Percentiles rank a stretch among this genome's conserved stretches.
These are phyloP conservation scores for Chinchilla lanigera DNA, from an alignment of 2,113 vertebrate genomes.

Conservation along the genomic window DNA sequence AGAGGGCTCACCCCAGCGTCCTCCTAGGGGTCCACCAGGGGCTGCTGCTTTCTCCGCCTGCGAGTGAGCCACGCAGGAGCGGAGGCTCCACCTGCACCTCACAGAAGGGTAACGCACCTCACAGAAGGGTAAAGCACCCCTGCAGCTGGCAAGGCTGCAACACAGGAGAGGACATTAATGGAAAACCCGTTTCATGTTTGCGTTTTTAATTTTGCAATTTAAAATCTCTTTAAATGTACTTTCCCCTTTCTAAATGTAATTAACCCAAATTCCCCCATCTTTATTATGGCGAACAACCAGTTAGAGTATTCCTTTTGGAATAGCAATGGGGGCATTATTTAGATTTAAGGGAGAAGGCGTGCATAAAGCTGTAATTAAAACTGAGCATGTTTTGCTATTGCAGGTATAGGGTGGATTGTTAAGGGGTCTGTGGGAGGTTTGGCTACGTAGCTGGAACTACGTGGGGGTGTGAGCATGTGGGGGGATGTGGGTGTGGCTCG, in stretches of 20 bases:
- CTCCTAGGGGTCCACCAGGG: neutral
- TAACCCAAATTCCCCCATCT: conserved; percentile 55
- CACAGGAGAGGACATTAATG: conserved; percentile 10
- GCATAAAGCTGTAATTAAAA: conserved; percentile 60
- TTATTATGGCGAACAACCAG: conserved; percentile 66
- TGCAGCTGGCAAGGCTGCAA: neutral
- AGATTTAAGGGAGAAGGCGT: conserved; percentile 71
- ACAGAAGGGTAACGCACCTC: neutral
- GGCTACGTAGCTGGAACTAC: neutral
- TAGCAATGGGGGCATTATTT: conserved; percentile 41
- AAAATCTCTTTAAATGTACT: conserved; percentile 70
- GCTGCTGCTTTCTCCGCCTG: neutral
- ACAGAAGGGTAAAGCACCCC: neutral
- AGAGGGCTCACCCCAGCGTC: neutral
- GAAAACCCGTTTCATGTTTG: conserved; percentile 27
- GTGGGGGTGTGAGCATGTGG: too few species aligned
- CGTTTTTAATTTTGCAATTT: conserved; percentile 72
- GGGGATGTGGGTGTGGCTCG: fast-evolving
- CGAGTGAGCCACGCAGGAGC: neutral
- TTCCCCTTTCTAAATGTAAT: conserved; percentile 71
- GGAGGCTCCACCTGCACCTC: neutral
- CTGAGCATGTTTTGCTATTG: conserved; percentile 23
- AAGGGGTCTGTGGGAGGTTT: neutral
- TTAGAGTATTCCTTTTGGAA: conserved; percentile 61
- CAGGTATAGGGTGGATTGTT: neutral